phyloP scores from a whole-genome alignment of 2,888 invertebrate species.

The Tinea semifulvella region DNA sequence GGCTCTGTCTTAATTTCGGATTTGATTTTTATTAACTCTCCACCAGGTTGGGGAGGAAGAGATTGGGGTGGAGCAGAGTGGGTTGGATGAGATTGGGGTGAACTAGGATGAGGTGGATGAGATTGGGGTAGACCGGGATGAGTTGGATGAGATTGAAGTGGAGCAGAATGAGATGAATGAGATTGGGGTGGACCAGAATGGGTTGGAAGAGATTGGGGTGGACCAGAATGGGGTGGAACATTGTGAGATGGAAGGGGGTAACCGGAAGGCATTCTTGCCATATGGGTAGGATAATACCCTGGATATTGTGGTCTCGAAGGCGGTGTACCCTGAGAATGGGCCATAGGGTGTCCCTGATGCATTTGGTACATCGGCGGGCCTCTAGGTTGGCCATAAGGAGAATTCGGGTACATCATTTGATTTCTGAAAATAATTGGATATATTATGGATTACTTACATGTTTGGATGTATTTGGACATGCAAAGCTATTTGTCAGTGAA shows the following conservation, averaged over 20 bases:
- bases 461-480: no score
- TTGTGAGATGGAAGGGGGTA: constrained; percentile 21
- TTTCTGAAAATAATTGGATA: no score
- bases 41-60: constrained; percentile 18
- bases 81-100: constrained; percentile 16
- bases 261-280: constrained; percentile 31
- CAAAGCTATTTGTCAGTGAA: no score
- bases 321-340: neutral
- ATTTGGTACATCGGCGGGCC: constrained; percentile 32
- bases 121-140: constrained; percentile 18
- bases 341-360: constrained; percentile 18
- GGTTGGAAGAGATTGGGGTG: constrained; percentile 17
- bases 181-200: constrained; percentile 7
- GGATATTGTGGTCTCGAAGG: constrained; percentile 3
- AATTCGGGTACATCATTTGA: constrained; percentile 46
- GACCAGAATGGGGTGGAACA: constrained; percentile 15
- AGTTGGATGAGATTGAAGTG: constrained; percentile 20
- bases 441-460: no score
- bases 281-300: constrained; percentile 14
- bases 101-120: constrained; percentile 12
- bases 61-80: constrained; percentile 12
- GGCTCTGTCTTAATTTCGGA: constrained; percentile 60
- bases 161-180: constrained; percentile 17
- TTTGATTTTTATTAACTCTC: constrained; percentile 32
- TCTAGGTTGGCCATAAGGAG: constrained; percentile 32